Percentiles rank a stretch among this genome's conserved stretches.
Conservation (phyloP, 2,797 vertebrate species). For the Enteromius fasciolatus region DNA sequence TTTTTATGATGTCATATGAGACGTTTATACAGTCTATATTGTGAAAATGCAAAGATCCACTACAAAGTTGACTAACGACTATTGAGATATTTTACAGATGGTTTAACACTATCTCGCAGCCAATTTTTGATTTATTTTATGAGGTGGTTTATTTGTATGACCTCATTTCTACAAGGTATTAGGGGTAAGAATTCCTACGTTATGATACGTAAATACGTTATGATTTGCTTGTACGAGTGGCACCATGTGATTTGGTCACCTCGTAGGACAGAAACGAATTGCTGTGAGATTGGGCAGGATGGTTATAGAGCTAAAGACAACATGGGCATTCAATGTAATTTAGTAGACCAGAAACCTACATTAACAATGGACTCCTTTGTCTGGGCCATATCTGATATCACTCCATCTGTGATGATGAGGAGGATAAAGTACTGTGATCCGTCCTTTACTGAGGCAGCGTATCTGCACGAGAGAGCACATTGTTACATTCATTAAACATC, state of each 20-base stretch:
- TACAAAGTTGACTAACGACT: neutral
- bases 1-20: neutral
- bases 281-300: neutral
- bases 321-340: neutral
- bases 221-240: too few relatives aligned
- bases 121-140: neutral
- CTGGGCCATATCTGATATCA: conserved; percentile 99
- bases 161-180: neutral
- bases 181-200: too few relatives aligned
- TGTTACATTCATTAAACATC: conserved; percentile 13
- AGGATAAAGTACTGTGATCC: conserved; percentile 98
- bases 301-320: neutral
- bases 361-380: conserved; percentile 97
- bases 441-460: conserved; percentile 93
- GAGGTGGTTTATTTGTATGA: neutral
- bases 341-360: conserved; percentile 74
- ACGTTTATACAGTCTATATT: neutral
- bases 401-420: conserved; percentile 96
- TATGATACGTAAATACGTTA: too few relatives aligned
- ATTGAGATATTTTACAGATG: neutral
- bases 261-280: neutral
- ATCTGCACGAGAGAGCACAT: conserved; percentile 72
- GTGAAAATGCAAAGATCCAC: neutral
- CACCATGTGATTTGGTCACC: too few relatives aligned
- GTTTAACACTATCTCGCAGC: neutral